These are phyloP conservation scores for Tetragonisca angustula DNA, from an alignment of 2,888 invertebrate species.

Conservation along the genomic window DNA sequence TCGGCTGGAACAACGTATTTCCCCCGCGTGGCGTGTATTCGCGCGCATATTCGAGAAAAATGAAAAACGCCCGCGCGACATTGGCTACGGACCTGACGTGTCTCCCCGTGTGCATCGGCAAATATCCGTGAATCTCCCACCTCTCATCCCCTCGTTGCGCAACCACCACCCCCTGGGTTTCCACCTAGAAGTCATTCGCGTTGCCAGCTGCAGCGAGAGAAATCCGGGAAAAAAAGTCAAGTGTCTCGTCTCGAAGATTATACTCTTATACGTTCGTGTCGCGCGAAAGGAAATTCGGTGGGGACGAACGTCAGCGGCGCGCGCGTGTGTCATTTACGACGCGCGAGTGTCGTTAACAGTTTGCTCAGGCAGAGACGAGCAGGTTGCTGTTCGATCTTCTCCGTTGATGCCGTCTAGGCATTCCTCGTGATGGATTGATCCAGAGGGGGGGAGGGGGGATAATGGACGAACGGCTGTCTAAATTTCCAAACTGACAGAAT, in stretches of 20 bases:
- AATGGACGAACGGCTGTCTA: not conserved
- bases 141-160: not conserved
- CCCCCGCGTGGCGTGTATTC: slow-evolving; percentile 14
- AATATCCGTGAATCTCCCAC: slow-evolving; percentile 50
- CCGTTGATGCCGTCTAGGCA: not conserved
- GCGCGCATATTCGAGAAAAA: slow-evolving; percentile 53
- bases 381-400: slow-evolving; percentile 2
- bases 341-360: slow-evolving; percentile 16
- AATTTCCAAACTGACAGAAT: not conserved
- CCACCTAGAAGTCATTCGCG: slow-evolving; percentile 64
- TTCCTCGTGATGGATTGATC: slow-evolving; percentile 24
- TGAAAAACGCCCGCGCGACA: slow-evolving; percentile 57
- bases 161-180: not conserved
- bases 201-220: slow-evolving; percentile 51
- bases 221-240: slow-evolving; percentile 56
- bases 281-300: slow-evolving; percentile 12
- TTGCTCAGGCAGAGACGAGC: not conserved
- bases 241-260: slow-evolving; percentile 59
- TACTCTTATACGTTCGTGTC: slow-evolving; percentile 36
- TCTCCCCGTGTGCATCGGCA: slow-evolving; percentile 22
- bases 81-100: slow-evolving; percentile 50
- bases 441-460: not conserved
- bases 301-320: too few species aligned
- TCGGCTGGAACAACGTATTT: slow-evolving; percentile 39
- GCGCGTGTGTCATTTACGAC: not conserved